phyloP scores from a whole-genome alignment of 2,888 invertebrate genomes.

The Trisateles emortualis region DNA sequence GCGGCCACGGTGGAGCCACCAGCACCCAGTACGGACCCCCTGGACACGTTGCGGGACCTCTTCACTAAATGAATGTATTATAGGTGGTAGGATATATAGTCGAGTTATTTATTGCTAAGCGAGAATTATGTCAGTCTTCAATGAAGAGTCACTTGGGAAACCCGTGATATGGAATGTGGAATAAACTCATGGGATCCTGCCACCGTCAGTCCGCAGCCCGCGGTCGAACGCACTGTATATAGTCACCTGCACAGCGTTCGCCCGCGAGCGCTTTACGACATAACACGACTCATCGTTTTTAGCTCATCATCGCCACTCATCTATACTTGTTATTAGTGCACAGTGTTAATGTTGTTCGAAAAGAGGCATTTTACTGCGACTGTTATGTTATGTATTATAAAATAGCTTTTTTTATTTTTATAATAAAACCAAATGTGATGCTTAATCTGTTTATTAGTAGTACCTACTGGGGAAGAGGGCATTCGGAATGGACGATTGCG shows the following conservation, averaged over 20 bases:
- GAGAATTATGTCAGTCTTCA: slow-evolving; percentile 44
- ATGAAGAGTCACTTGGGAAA: slow-evolving; percentile 16
- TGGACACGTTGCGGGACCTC: slow-evolving; percentile 81
- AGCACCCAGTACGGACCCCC: slow-evolving; percentile 85
- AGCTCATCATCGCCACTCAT: slow-evolving; percentile 71
- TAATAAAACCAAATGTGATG: slow-evolving; percentile 80
- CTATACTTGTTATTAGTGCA: slow-evolving; percentile 84
- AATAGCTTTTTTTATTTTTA: slow-evolving; percentile 81
- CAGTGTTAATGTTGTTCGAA: slow-evolving; percentile 81
- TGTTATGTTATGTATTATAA: slow-evolving; percentile 84
- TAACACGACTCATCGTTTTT: slow-evolving; percentile 58
- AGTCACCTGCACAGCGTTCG: slow-evolving; percentile 70
- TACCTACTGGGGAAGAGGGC: slow-evolving; percentile 55
- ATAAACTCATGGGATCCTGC: slow-evolving; percentile 39
- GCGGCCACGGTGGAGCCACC: slow-evolving; percentile 70
- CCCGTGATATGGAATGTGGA: slow-evolving; percentile 18
- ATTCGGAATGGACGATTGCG: slow-evolving; percentile 59
- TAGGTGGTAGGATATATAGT: slow-evolving; percentile 66
- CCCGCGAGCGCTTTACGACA: slow-evolving; percentile 52
- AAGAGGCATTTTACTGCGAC: slow-evolving; percentile 78
- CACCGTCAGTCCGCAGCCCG: slow-evolving; percentile 52
- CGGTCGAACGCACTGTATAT: slow-evolving; percentile 73
- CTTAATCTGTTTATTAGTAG: slow-evolving; percentile 67
- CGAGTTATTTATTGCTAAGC: slow-evolving; percentile 69
- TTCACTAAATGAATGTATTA: slow-evolving; percentile 69